A percentile compares a stretch with the other conserved stretches of the same genome.
phyloP scores from a whole-genome alignment of 2,888 invertebrate genomes.

The Punctoribates punctum region DNA sequence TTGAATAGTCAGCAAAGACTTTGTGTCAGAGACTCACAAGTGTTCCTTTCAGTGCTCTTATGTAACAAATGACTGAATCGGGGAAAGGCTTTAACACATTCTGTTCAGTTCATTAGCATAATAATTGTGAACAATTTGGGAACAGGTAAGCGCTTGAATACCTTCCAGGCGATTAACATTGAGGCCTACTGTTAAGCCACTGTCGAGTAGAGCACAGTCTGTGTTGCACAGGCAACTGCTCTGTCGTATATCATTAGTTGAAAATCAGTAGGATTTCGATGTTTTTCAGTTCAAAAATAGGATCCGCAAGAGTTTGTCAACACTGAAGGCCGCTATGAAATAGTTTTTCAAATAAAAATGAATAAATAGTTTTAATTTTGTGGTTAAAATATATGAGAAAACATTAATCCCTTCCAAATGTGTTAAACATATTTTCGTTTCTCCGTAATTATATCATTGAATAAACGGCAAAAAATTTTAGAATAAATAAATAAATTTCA shows the following conservation, averaged over 20 bases:
- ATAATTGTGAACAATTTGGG: neutral
- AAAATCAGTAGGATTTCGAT: neutral
- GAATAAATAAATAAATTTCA: neutral
- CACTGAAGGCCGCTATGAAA: conserved; percentile 18
- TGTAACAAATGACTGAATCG: no score
- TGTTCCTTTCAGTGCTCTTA: neutral
- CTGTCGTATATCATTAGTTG: no score
- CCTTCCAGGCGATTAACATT: no score
- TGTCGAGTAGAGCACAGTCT: neutral
- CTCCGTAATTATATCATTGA: neutral
- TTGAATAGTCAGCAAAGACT: neutral
- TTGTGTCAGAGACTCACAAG: neutral
- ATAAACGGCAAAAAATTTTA: neutral
- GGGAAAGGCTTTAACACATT: neutral
- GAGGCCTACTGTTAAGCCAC: neutral
- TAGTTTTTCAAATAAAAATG: conserved; percentile 9
- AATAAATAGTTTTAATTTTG: neutral
- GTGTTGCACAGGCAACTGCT: no score
- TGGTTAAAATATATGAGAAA: neutral
- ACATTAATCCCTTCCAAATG: conserved; percentile 28
- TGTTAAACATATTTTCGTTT: conserved; percentile 28
- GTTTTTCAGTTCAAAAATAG: neutral
- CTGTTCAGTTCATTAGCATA: conserved; percentile 10
- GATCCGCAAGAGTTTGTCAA: neutral
- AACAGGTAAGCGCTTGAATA: neutral